Base-by-base conservation (phyloP, 92 coral and sea anemone genomes). In the Porites evermanni region DNA sequence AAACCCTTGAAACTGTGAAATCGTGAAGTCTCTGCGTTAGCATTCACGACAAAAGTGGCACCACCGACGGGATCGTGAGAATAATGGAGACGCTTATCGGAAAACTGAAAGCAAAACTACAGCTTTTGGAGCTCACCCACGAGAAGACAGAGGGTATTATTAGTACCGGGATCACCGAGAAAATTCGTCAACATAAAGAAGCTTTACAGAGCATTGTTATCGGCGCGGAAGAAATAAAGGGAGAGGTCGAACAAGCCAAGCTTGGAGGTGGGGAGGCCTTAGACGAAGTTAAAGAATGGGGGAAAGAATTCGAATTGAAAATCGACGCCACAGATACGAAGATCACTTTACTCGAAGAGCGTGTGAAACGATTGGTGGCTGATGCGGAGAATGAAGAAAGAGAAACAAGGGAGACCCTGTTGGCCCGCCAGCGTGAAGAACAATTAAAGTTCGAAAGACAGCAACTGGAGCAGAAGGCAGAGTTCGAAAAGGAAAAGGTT, bases 211-310 rank as follows among this genome's bases (percentile, higher is more conserved):
- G 44, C 16, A n/a, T 88, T 50, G 75, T 85, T 32, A 72, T 51
- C 12, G 75, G 74, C 19, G 75, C 71, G 24, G 92, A 88, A 64
- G 80, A 67, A 29, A 79, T 88, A 12, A 84, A 84, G 29, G 67
- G 63, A 50, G 79, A 83, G 70, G 90, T 58, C 52, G 85, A 75
- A 60, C 60, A 85, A 50, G 74, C 63, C 51, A 85, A 84, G 53
- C 90, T 88, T 19, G 60, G n/a, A 32, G 63, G 20, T 26, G 78
- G 77, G 63, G 81, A 73, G 47, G 17, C 82, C 26, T 50, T 88
- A 52, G 91, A 89, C 18, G 53, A 67, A 17, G 73, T 84, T 58
- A 65, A 83, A 65, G 65, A 85, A 65, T 89, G 92, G 92, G 90
- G 64, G 53, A 38, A 68, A 52, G 65, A 85, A 32, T 85, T 89